Base-by-base conservation (phyloP, 1,140 invertebrate genomes). In the Drosophila eugracilis region DNA sequence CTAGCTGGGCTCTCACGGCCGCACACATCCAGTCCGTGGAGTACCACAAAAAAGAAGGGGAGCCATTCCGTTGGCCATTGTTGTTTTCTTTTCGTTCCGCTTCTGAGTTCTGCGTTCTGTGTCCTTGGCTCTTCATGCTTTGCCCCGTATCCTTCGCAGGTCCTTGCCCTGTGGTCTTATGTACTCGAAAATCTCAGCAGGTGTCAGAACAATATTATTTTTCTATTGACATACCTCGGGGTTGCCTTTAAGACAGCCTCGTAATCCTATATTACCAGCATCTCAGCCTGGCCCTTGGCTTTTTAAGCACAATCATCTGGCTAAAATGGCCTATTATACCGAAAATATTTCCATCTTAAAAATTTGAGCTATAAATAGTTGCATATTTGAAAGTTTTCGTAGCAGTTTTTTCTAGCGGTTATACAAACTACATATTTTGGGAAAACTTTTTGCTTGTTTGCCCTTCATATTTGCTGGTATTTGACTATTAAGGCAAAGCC, bases 31-130 rank as follows among this genome's bases (percentile, higher is more conserved):
- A 34, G 47, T 45, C 24, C 24, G 22, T 84, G 50, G 55, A 84
- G 79, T 78, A 71, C 45, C 39, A 54, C 71, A 84, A 76, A 85
- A 39, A 73, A 48, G 72, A 22, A 69, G 76, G 76, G 48, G 41
- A 44, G 63, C 44, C 22, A 45, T 45, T 45, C 21, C n/a, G 39
- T 49, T 55, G 54, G 37, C 67, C 58, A 67, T 41, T 58, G 30
- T 72, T 48, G 58, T 42, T 42, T 69, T 69, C 39, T 17, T 49
- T 58, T 71, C 30, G 60, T 65, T 22, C 28, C 45, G 60, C 21
- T 15, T 30, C 44, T 39, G 30, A 48, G 42, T 12, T 21, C 17
- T 15, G 5, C 9, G 34, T 26, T 39, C 44, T 30, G 22, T 28
- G 17, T 7, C 17, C 14, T 37, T 19, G 24, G 42, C 17, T 67